Percentiles rank a stretch among this genome's conserved stretches.
Evolutionary conservation across 2,888 invertebrate genomes (phyloP).

Genomic region (Sphaerophoria rueppellii): DNA sequence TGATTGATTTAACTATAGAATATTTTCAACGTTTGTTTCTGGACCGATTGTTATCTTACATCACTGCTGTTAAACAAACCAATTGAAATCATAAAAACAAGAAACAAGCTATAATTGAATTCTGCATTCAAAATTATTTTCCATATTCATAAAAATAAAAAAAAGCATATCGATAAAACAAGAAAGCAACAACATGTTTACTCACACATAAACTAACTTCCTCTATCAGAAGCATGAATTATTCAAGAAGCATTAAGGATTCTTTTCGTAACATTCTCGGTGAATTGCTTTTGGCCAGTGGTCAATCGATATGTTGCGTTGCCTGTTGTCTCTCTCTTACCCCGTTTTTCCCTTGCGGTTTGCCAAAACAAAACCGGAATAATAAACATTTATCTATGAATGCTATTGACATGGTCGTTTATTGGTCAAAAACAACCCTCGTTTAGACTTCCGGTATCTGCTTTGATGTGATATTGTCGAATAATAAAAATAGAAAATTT

Average conservation of each 20-base stretch:
- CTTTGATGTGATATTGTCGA: constrained; percentile 13
- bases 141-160: constrained; percentile 11
- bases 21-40: no score
- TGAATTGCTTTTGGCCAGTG: constrained; percentile 7
- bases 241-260: constrained; percentile 58
- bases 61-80: neutral
- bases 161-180: neutral
- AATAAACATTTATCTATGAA: constrained; percentile 36
- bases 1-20: no score
- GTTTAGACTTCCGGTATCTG: neutral
- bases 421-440: constrained; percentile 32
- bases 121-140: constrained; percentile 14
- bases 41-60: no score
- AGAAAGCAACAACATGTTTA: constrained; percentile 3
- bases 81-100: neutral
- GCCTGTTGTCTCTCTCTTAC: neutral
- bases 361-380: neutral
- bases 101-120: constrained; percentile 4
- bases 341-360: no score
- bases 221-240: constrained; percentile 54
- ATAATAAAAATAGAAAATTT: neutral
- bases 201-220: constrained; percentile 26
- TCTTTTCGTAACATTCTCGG: constrained; percentile 16
- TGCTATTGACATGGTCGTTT: constrained; percentile 32
- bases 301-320: neutral